These are phyloP conservation scores for Saguinus oedipus DNA, from an alignment of 2,797 vertebrate genomes.

Conservation along the genomic window DNA sequence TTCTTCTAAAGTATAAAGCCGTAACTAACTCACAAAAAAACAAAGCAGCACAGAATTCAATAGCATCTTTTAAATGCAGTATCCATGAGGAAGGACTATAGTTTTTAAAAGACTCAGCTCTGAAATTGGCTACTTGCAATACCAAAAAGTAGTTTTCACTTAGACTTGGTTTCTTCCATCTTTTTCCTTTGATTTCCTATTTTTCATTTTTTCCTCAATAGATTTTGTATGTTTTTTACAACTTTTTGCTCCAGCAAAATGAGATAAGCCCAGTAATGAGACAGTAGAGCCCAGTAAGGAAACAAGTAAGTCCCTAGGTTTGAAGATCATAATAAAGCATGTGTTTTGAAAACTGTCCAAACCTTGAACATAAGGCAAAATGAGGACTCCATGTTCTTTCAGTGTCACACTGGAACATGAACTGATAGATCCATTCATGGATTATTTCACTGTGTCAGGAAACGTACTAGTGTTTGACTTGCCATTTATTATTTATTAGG, in stretches of 20 bases:
- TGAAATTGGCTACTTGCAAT: not conserved
- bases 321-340: not conserved
- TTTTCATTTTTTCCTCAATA: not conserved
- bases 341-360: not conserved
- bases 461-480: not conserved
- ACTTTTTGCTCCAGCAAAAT: not conserved
- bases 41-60: not conserved
- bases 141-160: not conserved
- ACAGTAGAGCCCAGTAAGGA: not conserved
- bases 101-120: not conserved
- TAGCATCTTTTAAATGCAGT: not conserved
- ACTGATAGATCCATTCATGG: not conserved
- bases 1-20: not conserved
- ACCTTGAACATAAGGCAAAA: not conserved
- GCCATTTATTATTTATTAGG: constrained; percentile 2
- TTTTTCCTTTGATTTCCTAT: not conserved
- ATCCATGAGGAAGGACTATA: not conserved
- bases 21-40: not conserved
- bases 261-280: too few relatives aligned
- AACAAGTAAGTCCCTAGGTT: not conserved
- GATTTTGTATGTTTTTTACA: not conserved
- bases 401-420: not conserved
- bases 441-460: not conserved
- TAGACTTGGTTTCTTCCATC: not conserved
- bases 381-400: not conserved